Evolutionary conservation across 2,888 invertebrate genomes (phyloP), one percentile per base, ranked within the genome.

Genomic region (Drosophila nigricruria): DNA sequence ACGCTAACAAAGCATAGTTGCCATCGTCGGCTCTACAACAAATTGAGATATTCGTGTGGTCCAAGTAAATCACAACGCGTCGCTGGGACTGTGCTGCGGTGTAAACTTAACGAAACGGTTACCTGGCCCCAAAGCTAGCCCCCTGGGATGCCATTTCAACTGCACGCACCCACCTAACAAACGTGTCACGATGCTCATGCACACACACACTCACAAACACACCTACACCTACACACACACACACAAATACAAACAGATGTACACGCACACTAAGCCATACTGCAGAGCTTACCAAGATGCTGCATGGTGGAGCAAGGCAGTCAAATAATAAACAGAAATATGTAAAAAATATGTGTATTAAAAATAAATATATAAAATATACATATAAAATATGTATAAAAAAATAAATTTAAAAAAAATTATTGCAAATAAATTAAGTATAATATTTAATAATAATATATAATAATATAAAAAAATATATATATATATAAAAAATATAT

Each of bases 61-160:
- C 68, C 67, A 70, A 67, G 63, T 71, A 53, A 52, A 66, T 68
- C 61, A 69, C 52, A 54, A 45, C 63, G 34, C 50, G 23, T 23
- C 34, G 14, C 32, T 34, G 50, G 43, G 16, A 36, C 56, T 32
- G 16, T 23, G n/a, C 30, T 60, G 30, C 47, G 53, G 40, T 45
- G n/a, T 34, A 9, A 49, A 47, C 49, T 23, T 50, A 50, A 36
- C n/a, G 16, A 49, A 45, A 53, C 12, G 47, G 42, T 50, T 50
- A 25, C 47, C 42, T 36, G 25, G 50, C 54, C 75, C 16, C 36
- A 45, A 1, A 49, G 67, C 27, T 43, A 54, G 18, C 38, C 66
- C 66, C 45, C 53, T n/a, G 42, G 53, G 65, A 49, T 58, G 70
- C 40, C 42, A 77, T 71, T 64, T 70, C 49, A 71, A 45, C 71